Base-by-base conservation (phyloP, 2,797 vertebrate genomes). In the Aulostomus chinensis region DNA sequence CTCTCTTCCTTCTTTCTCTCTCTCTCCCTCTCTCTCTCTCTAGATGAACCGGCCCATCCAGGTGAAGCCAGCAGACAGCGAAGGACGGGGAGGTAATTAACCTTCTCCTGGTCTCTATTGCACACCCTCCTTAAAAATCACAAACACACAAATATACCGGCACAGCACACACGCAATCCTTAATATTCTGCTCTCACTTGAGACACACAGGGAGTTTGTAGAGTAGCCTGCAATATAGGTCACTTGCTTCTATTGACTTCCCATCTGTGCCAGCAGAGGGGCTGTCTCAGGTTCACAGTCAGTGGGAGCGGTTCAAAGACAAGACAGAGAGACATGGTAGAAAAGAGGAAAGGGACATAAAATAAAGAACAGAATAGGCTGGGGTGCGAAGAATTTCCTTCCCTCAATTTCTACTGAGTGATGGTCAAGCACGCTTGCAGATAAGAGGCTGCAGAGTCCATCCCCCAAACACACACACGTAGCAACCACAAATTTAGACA, bases 1-100 rank as follows among this genome's bases (percentile, higher is more conserved):
- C 35, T 81, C 32, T 77, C 30, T 39, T 58, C 29, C 53, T 34
- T 52, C 11, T 28, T 61, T 61, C 48, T n/a, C 9, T 32, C 14
- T 41, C 20, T 61, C 14, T 75, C 47, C 38, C 31, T 57, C 29
- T 42, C 15, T 48, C 35, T 80, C 51, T 70, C 88, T 91, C 29
- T 91, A 99, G 97, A 99, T 99, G 97, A 98, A 98, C 89, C 93
- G 97, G 81, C 97, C 96, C 11, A 99, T 99, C 94, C 97, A 99
- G 91, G 97, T 99, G 93, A 99, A 99, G 85, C 97, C 97, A 78
- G 97, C 97, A 73, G 97, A 99, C 94, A 98, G 97, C 81, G 96
- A 99, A 92, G 98, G 97, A 91, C 94, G 96, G 93, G 97, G 97
- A 99, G 97, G 97, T 99, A 97, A 94, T 94, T 91, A 90, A 88